A percentile compares a stretch with the other conserved stretches of the same genome.
Evolutionary conservation across 2,888 invertebrate species (phyloP).

Genomic region (Drosophila putrida): DNA sequence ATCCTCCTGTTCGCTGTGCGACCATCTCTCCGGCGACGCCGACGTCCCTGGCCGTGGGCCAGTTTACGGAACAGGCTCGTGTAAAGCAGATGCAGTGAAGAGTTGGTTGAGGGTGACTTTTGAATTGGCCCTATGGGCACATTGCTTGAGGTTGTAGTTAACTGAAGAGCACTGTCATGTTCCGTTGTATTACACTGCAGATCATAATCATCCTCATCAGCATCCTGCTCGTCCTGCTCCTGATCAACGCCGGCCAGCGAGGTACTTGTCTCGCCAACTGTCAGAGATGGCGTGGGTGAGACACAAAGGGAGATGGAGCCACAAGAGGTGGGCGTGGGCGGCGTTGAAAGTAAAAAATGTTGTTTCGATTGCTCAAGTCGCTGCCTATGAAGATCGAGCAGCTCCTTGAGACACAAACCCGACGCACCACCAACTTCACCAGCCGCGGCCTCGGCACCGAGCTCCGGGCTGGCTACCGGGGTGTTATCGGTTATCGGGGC

Average conservation of each 20-base stretch:
- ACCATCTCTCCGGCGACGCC: conserved; percentile 58
- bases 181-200: conserved; percentile 57
- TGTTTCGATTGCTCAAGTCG: conserved; percentile 83
- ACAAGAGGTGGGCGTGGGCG: conserved; percentile 79
- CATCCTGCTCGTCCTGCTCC: conserved; percentile 10
- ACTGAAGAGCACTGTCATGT: conserved; percentile 70
- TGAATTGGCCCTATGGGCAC: conserved; percentile 49
- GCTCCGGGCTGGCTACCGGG: conserved; percentile 77
- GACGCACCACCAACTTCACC: conserved; percentile 40
- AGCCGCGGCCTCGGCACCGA: conserved; percentile 53
- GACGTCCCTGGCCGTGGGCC: conserved; percentile 65
- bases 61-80: conserved; percentile 80
- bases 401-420: conserved; percentile 78
- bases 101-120: conserved; percentile 80
- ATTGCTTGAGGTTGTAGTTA: conserved; percentile 63
- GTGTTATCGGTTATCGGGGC: conserved; percentile 25
- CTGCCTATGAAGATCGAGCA: conserved; percentile 81
- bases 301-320: conserved; percentile 73
- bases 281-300: conserved; percentile 67
- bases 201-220: conserved; percentile 59
- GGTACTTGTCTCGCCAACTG: conserved; percentile 68
- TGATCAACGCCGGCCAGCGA: conserved; percentile 21
- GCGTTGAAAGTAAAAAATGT: conserved; percentile 83
- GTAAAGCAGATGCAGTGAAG: conserved; percentile 80
- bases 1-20: conserved; percentile 44